Base-by-base conservation (phyloP, 2,797 vertebrate species). In the Lacerta agilis region DNA sequence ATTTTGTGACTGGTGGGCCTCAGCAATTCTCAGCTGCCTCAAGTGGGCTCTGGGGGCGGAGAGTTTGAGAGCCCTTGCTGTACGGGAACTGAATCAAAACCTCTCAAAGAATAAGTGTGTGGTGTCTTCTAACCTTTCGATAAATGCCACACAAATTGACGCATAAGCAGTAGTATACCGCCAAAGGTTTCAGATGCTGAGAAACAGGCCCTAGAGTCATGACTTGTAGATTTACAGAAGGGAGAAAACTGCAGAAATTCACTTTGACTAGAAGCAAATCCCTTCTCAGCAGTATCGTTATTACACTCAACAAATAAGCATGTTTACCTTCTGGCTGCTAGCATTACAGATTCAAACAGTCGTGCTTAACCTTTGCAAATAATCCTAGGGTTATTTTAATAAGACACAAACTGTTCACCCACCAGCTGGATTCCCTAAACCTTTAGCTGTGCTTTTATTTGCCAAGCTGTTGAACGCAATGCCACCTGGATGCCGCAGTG, bases 371-470 rank as follows among this genome's bases (percentile, higher is more conserved):
- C 79, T 82, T 82, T 86, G 61, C 43, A 89, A 77, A 86, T 77
- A 82, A 86, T 86, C 61, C 78, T 77, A 61, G 29, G 33, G 83
- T 43, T 86, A 85, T 86, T 89, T 86, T 82, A 89, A 76, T 75
- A 89, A 77, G 71, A 43, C 72, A 77, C 61, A 86, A 86, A 77
- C 61, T 86, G 72, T 86, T 89, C 72, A 41, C 82, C 43, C 43
- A 77, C 33, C 27, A 58, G 29, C 71, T 89, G 78, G 78, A 81
- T 58, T 25, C 79, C 72, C 29, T 18, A 76, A 75, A 61, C 55
- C 78, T 45, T 64, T 80, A 23, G 25, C n/a, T n/a, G n/a, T 66
- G 18, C 8, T 89, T 85, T 45, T 66, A 85, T 66, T 76, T 81
- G 27, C 83, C 33, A 86, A 33, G 69, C 79, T 58, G 33, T 58